Base-by-base conservation (phyloP, 23 tunicate species). In the Phallusia fumigata region DNA sequence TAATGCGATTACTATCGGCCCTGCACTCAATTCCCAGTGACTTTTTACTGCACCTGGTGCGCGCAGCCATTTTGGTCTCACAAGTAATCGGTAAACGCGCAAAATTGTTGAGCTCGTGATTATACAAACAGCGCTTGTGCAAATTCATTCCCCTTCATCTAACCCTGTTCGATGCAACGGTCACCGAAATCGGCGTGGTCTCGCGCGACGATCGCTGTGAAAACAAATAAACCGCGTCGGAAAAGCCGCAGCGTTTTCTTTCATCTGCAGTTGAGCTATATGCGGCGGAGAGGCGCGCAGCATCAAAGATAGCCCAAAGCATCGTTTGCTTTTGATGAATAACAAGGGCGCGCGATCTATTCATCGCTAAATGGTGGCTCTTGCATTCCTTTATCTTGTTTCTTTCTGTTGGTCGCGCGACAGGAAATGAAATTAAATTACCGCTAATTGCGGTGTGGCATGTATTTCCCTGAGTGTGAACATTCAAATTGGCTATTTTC, bases 21-120 rank as follows among this genome's bases (percentile, higher is more conserved):
- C 13, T 58, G 69, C 69, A 58, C 26, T 2, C 69, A 58, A 58
- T 13, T 58, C 69, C 16, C 26, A 58, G 28, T 24, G 69, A 5
- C 13, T 11, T 58, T 58, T 40, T 16, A 21, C 2, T 58, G 69
- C 69, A 58, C 69, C 69, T 58, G 69, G 11, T 24, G 2, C 16
- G 8, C 11, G 69, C 28, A 22, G 16, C 69, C 15, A 58, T 58
- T 58, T 58, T 16, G 69, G 26, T 24, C 69, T 6, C 11, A 21
- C 69, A 24, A 58, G 28, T 58, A 58, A 58, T 58, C 69, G 69
- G 69, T 58, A 58, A 58, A 58, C 69, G 69, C 69, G 69, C 69
- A 16, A 58, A 58, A 58, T 58, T 58, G 16, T 58, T 11, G 69
- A 21, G 69, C 28, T 58, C 28, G 26, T 13, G 69, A 58, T 58